Percentiles rank a stretch among this genome's conserved stretches.
Evolutionary conservation across 2,888 invertebrate genomes (phyloP).

Genomic region (Amphipyra berbera): DNA sequence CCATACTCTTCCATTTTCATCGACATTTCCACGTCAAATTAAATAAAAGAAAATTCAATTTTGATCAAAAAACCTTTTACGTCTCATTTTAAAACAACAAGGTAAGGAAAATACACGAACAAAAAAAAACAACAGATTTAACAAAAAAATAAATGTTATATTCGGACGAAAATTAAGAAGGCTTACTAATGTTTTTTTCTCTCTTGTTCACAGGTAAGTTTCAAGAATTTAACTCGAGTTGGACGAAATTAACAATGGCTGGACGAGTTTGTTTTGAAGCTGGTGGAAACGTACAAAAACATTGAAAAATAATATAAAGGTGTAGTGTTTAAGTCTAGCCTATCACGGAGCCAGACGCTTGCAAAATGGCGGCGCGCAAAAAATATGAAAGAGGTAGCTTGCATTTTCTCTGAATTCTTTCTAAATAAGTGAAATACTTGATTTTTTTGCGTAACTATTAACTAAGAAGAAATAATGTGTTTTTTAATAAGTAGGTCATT

Average conservation of each 20-base stretch:
- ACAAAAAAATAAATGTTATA: constrained; percentile 18
- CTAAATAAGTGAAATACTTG: background rate
- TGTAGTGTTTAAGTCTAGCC: background rate
- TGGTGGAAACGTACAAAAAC: constrained; percentile 15
- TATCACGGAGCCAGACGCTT: constrained; percentile 4
- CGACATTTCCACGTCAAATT: constrained; percentile 26
- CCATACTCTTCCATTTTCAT: constrained; percentile 12
- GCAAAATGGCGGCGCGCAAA: constrained; percentile 21
- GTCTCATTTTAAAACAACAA: constrained; percentile 31
- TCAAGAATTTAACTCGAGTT: constrained; percentile 12
- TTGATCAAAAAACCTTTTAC: constrained; percentile 46
- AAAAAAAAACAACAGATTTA: constrained; percentile 19
- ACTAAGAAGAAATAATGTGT: no score
- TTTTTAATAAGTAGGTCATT: no score
- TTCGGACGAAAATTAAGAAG: constrained; percentile 31
- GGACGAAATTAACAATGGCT: constrained; percentile 15
- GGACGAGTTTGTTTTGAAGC: background rate
- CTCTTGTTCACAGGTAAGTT: constrained; percentile 54
- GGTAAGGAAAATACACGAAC: constrained; percentile 9
- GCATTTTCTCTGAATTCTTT: constrained; percentile 5
- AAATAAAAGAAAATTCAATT: constrained; percentile 38
- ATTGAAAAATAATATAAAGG: constrained; percentile 10
- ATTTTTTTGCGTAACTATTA: no score
- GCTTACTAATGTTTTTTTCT: constrained; percentile 33
- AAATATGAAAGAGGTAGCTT: constrained; percentile 11